Evolutionary conservation across 2,888 invertebrate genomes (phyloP), one percentile per base, ranked within the genome.

Genomic region (Argynnis bischoffii): DNA sequence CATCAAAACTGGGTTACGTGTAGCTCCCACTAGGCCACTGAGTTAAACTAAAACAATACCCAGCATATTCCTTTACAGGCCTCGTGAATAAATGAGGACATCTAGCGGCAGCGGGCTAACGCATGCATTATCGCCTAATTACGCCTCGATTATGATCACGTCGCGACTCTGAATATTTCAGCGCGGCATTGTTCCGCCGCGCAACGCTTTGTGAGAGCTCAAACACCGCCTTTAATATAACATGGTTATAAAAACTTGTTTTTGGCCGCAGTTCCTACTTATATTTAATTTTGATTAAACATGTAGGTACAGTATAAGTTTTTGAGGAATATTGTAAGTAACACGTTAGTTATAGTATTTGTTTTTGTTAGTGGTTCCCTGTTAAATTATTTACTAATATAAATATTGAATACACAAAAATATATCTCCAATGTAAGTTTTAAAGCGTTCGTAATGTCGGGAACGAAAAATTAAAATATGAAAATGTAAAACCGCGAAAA

Each of bases 151-250:
- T 81, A 83, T 79, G 78, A 79, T 79, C 81, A 76, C 78, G 79
- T 70, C 76, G 78, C 77, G 76, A 71, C 78, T 78, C 69, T 84
- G 82, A 81, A 85, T 84, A 82, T 83, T 84, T 83, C 75, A 83
- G 77, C 69, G 77, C 71, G 72, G 73, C 72, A 82, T 82, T 82
- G 82, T 82, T 75, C 77, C 69, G 53, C 21, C 18, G 71, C 67
- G 69, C 63, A 71, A 74, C 80, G 78, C 79, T 79, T 78, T 76
- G 76, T 70, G 65, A 71, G 72, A 67, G 67, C 73, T 72, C 69
- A 68, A 75, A 70, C 69, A 63, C 68, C 64, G 61, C 63, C 67
- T 67, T 70, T 70, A 67, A 56, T 64, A 54, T 68, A 63, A 55
- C 48, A 54, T 47, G 60, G 47, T 61, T 67, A 54, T 21, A 59